Evolutionary conservation across 2,888 invertebrate species (phyloP).

Genomic region (Trachelus troglodyta): DNA sequence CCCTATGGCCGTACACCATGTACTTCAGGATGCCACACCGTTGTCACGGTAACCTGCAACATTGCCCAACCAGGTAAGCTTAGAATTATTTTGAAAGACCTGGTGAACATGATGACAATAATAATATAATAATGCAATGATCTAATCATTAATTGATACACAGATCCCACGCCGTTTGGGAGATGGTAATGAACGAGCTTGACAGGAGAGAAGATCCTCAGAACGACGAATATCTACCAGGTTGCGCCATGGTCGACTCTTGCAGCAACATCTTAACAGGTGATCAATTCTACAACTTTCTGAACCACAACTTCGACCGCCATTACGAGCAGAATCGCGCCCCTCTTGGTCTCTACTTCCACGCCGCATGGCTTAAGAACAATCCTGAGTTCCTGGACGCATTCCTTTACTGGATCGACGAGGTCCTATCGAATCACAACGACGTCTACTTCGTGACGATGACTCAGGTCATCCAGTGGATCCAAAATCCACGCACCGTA

Average conservation of each 20-base stretch:
- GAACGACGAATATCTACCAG: slow-evolving; percentile 89
- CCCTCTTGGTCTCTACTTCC: slow-evolving; percentile 91
- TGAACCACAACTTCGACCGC: slow-evolving; percentile 92
- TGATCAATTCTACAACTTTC: slow-evolving; percentile 94
- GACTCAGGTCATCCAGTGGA: slow-evolving; percentile 97
- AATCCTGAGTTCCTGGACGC: slow-evolving; percentile 93
- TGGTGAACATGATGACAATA: background rate
- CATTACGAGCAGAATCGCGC: slow-evolving; percentile 92
- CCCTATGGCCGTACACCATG: slow-evolving; percentile 98
- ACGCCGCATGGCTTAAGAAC: slow-evolving; percentile 93
- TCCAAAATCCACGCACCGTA: slow-evolving; percentile 89
- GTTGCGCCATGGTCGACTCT: slow-evolving; percentile 95
- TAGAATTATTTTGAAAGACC: background rate
- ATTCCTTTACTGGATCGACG: slow-evolving; percentile 94
- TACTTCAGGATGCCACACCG: slow-evolving; percentile 97
- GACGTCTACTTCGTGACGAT: slow-evolving; percentile 95
- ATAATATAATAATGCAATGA: background rate
- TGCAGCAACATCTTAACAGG: slow-evolving; percentile 93
- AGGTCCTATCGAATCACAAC: slow-evolving; percentile 84
- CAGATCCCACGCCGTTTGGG: slow-evolving; percentile 91
- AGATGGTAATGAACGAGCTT: slow-evolving; percentile 95
- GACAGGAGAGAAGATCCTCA: slow-evolving; percentile 91
- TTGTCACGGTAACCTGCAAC: slow-evolving; percentile 92
- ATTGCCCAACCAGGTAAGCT: slow-evolving; percentile 81
- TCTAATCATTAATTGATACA: background rate